Evolutionary conservation across 2,888 invertebrate genomes (phyloP).

Genomic region (Brachycybe producta): DNA sequence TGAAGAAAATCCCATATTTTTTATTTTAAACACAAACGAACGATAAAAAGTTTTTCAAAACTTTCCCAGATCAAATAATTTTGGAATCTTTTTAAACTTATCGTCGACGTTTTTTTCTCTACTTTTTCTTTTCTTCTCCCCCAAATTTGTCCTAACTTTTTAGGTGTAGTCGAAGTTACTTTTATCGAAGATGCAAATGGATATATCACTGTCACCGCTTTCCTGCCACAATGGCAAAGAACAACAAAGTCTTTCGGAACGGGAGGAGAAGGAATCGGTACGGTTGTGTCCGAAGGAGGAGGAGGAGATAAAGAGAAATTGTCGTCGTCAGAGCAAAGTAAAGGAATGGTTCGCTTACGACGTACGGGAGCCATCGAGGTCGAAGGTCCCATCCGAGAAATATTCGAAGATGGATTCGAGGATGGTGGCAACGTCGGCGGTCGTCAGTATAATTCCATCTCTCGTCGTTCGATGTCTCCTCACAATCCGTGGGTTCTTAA

Average conservation of each 20-base stretch:
- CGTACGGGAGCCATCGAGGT: slow-evolving; percentile 33
- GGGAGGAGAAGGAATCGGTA: background rate
- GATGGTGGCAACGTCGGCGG: slow-evolving; percentile 24
- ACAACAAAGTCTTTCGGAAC: background rate
- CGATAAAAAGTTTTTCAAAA: too few species aligned
- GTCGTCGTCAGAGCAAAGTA: background rate
- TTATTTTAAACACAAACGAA: too few species aligned
- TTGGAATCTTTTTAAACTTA: too few species aligned
- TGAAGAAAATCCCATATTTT: too few species aligned
- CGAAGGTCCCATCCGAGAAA: slow-evolving; percentile 27
- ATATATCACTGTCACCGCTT: slow-evolving; percentile 38
- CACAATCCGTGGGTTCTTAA: slow-evolving; percentile 43
- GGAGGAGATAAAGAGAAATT: too few species aligned
- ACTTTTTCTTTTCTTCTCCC: background rate
- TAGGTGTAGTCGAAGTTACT: slow-evolving; percentile 29
- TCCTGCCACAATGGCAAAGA: slow-evolving; percentile 28
- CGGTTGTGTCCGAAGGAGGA: background rate
- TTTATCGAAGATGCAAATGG: slow-evolving; percentile 39
- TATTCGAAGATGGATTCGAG: slow-evolving; percentile 25
- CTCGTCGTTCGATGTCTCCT: slow-evolving; percentile 22
- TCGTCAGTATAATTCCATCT: slow-evolving; percentile 2
- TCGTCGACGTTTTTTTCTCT: too few species aligned
- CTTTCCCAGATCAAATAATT: too few species aligned
- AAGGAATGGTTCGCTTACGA: slow-evolving; percentile 31
- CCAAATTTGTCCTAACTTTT: slow-evolving; percentile 10